Evolutionary conservation across 2,797 vertebrate species (phyloP), one percentile per base, ranked within the genome.

Genomic region (Rhyacichthys aspro): DNA sequence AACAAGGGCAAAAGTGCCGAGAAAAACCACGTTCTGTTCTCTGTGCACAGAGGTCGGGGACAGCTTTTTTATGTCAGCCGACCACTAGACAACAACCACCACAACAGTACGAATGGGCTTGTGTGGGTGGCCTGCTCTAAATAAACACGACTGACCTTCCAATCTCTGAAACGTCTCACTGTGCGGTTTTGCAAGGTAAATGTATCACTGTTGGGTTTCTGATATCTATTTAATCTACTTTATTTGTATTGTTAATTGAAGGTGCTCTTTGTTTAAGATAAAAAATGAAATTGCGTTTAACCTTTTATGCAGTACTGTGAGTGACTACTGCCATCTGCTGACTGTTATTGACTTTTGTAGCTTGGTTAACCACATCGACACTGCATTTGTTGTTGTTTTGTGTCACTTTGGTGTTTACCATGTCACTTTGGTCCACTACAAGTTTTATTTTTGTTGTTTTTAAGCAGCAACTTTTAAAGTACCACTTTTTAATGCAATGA

Each of bases 311-410:
- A 12, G 15, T 1, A 1, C 14, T 14, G 3, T 7, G 43, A 61
- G 65, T 16, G 0, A 36, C 49, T 78, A 32, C 75, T 79, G 71
- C 73, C 6, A 46, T 19, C 83, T 77, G 45, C 8, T 41, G 78
- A 23, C 1, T 5, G 63, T 75, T 49, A 47, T 50, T 47, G 19
- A 8, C 8, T 0, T 17, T 8, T 45, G 5, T 23, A 23, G 19
- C 19, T 23, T 23, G 19, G 19, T 23, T 23, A 23, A 23, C 19
- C 5, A 2, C 19, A 23, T 23, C 5, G 19, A 23, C 5, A 23
- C 19, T 23, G 19, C 5, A 23, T 23, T 23, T 23, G 19, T 5
- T 23, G 19, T 23, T 5, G 5, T 2, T 23, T 23, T 2, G 19
- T 23, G 19, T 23, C 2, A 23, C 19, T 23, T 23, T 23, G 19